phyloP scores from a whole-genome alignment of 2,888 invertebrate species.

The Micoletzkya japonica region DNA sequence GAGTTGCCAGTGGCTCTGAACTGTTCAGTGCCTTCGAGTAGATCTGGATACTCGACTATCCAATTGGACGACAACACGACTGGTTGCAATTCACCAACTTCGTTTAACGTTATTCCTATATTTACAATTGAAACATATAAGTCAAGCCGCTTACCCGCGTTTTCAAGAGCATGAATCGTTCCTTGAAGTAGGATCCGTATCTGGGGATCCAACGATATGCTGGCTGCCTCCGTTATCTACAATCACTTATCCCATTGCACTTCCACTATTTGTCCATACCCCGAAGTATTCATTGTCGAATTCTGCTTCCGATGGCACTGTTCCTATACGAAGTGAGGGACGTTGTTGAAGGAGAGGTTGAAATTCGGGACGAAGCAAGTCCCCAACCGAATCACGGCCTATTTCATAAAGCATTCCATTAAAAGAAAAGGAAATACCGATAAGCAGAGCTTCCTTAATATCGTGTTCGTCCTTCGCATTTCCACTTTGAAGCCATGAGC shows the following conservation, averaged over 20 bases:
- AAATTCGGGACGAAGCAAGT: slow-evolving; percentile 15
- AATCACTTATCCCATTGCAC: not conserved
- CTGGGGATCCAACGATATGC: slow-evolving; percentile 46
- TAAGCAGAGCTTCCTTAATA: slow-evolving; percentile 3
- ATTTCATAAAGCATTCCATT: not conserved
- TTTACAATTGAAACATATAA: not conserved
- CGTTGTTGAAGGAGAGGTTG: not conserved
- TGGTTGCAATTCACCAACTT: slow-evolving; percentile 34
- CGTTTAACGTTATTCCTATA: slow-evolving; percentile 35
- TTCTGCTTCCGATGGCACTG: not conserved
- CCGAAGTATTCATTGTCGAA: slow-evolving; percentile 48
- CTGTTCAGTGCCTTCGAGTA: slow-evolving; percentile 35
- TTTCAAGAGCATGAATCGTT: slow-evolving; percentile 39
- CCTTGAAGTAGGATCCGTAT: slow-evolving; percentile 42
- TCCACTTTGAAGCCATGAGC: slow-evolving; percentile 26
- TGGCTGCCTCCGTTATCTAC: slow-evolving; percentile 42
- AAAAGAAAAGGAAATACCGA: not conserved
- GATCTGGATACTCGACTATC: slow-evolving; percentile 38
- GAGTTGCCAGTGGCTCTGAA: slow-evolving; percentile 44
- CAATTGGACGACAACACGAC: slow-evolving; percentile 42
- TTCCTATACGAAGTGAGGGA: slow-evolving; percentile 11
- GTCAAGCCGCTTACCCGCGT: slow-evolving; percentile 30
- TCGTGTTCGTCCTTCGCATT: slow-evolving; percentile 16
- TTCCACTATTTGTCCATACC: slow-evolving; percentile 28
- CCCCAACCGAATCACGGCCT: slow-evolving; percentile 20